phyloP scores from a whole-genome alignment of 2,797 vertebrate species.

The Alfaro cultratus region DNA sequence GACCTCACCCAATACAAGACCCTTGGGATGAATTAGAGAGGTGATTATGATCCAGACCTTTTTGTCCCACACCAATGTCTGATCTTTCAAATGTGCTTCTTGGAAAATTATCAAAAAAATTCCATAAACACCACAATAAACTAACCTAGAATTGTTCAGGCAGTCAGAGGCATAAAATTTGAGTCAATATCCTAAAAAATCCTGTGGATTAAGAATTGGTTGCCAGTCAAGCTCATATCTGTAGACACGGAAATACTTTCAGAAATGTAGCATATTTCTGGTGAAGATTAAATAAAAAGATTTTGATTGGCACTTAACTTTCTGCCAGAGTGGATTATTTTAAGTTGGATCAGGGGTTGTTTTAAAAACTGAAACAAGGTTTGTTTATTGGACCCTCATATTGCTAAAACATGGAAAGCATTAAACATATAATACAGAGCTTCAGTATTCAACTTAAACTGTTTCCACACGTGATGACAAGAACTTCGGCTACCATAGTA shows the following conservation, averaged over 20 bases:
- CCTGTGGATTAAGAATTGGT: neutral
- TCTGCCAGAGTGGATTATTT: neutral
- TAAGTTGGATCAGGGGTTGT: neutral
- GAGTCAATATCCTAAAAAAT: neutral
- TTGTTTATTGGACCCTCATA: neutral
- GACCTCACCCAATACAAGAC: neutral
- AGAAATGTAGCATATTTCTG: neutral
- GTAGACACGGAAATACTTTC: neutral
- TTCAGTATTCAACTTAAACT: neutral
- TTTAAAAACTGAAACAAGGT: neutral
- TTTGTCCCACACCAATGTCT: neutral
- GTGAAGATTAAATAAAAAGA: neutral
- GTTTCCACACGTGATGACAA: slow-evolving; percentile 27
- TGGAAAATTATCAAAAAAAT: neutral
- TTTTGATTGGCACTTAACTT: neutral
- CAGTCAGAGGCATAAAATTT: neutral
- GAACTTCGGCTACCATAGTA: slow-evolving; percentile 29
- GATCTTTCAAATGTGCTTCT: neutral
- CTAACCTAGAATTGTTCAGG: neutral
- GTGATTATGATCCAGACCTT: neutral
- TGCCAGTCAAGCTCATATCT: neutral
- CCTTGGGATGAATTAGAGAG: neutral
- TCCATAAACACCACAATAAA: neutral
- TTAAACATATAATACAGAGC: neutral
- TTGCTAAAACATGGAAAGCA: neutral